Base-by-base conservation (phyloP, 2,113 vertebrate genomes). In the Hippolais icterina region DNA sequence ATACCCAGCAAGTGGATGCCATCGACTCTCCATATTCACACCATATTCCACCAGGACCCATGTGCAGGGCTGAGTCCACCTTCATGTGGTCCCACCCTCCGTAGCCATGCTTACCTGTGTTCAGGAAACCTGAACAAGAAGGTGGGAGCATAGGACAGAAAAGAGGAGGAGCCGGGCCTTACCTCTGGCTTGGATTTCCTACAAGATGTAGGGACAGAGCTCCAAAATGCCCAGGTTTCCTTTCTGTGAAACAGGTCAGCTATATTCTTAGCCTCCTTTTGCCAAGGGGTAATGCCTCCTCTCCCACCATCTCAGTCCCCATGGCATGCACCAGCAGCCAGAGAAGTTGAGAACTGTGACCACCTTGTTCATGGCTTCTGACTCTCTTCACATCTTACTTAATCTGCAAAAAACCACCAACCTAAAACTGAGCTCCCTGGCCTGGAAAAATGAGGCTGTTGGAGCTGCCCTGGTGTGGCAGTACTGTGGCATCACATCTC, bases 401-500 rank as follows among this genome's bases (percentile, higher is more conserved):
- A 78, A 87, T 61, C 68, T 59, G 52, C 28, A 91, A n/a, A 82
- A 93, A 89, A n/a, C n/a, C 46, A 80, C n/a, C 0, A 0, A 61
- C 46, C 56, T 68, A 82, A 86, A 90, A 19, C 56, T 52, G 57
- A 90, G 41, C 16, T 87, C 59, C 39, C 77, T 78, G 47, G 44
- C 27, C 63, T 83, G 49, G 60, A 68, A 89, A 94, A 94, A 89
- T 19, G 11, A 86, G 16, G 60, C 78, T 61, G 18, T 56, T 76
- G n/a, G 60, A 95, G 75, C 69, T 88, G 65, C 46, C 90, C 65
- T 95, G 85, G 92, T 0, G 0, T 87, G 90, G 85, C 66, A 94
- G 54, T 50, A 39, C 57, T 63, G 39, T 88, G 87, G 92, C 78
- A 95, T 83, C 72, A 54, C 76, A 87, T 90, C 79, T 87, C 90